A percentile compares a stretch with the other conserved stretches of the same genome.
Conservation (phyloP, 2,113 vertebrate species). For the Pituophis catenifer region DNA sequence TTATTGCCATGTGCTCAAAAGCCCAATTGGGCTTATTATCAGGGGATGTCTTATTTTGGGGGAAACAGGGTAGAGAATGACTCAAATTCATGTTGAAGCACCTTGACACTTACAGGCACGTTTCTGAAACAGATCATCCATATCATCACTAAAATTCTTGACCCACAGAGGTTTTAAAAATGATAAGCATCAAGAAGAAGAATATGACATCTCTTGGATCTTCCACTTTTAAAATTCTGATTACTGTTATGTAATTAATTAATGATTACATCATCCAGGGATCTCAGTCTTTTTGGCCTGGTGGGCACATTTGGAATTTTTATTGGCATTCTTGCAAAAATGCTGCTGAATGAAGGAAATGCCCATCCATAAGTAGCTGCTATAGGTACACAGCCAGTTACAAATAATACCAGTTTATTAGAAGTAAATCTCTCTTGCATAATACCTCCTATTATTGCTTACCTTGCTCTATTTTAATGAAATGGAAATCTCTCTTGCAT, state of each 20-base stretch:
- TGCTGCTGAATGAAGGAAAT: background rate
- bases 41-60: no score
- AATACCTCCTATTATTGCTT: background rate
- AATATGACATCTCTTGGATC: background rate
- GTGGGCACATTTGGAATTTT: background rate
- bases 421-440: background rate
- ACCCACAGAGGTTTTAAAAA: background rate
- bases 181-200: background rate
- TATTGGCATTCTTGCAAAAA: background rate
- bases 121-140: background rate
- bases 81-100: background rate
- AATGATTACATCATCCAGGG: background rate
- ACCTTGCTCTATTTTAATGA: background rate
- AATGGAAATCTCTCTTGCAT: background rate
- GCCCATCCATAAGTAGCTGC: background rate
- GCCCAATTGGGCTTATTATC: no score
- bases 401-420: background rate
- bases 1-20: no score
- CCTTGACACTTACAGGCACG: background rate
- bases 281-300: background rate
- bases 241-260: background rate
- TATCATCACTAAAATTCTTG: background rate
- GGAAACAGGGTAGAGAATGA: background rate
- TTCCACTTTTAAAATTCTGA: background rate
- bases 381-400: background rate